phyloP scores from a whole-genome alignment of 1,140 invertebrate genomes.

The Drosophila paulistorum region DNA sequence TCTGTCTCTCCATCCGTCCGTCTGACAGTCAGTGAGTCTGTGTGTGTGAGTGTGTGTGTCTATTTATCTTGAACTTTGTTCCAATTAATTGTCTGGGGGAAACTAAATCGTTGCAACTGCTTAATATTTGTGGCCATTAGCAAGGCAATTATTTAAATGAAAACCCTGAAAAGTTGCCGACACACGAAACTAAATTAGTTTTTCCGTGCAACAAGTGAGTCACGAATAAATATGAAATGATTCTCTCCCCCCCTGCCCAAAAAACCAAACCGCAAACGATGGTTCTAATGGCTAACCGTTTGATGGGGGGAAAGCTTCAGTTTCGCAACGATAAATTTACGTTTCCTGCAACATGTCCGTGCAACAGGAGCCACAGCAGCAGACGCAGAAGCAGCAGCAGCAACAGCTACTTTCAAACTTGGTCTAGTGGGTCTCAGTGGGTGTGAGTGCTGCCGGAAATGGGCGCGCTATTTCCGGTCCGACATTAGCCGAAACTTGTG shows the following conservation, averaged over 20 bases:
- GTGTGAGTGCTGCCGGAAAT: constrained; percentile 72
- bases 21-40: background rate
- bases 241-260: background rate
- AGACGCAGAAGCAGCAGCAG: constrained; percentile 23
- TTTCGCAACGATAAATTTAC: constrained; percentile 74
- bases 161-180: constrained; percentile 49
- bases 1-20: background rate
- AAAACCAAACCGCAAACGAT: background rate
- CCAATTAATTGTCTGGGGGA: constrained; percentile 49
- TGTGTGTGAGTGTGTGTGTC: background rate
- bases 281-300: constrained; percentile 28
- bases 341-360: constrained; percentile 70
- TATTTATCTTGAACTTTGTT: constrained; percentile 46
- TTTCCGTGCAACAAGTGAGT: constrained; percentile 50
- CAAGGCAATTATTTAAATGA: constrained; percentile 62
- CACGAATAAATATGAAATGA: constrained; percentile 27
- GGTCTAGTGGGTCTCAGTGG: constrained; percentile 24
- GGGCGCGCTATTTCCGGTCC: constrained; percentile 67
- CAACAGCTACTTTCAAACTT: background rate
- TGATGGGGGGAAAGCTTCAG: constrained; percentile 40
- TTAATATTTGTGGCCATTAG: constrained; percentile 42
- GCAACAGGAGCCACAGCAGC: constrained; percentile 53
- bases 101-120: constrained; percentile 21
- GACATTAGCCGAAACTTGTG: constrained; percentile 35
- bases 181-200: constrained; percentile 46